Evolutionary conservation across 2,797 vertebrate genomes (phyloP), one percentile per base, ranked within the genome.

Genomic region (Tadarida brasiliensis): DNA sequence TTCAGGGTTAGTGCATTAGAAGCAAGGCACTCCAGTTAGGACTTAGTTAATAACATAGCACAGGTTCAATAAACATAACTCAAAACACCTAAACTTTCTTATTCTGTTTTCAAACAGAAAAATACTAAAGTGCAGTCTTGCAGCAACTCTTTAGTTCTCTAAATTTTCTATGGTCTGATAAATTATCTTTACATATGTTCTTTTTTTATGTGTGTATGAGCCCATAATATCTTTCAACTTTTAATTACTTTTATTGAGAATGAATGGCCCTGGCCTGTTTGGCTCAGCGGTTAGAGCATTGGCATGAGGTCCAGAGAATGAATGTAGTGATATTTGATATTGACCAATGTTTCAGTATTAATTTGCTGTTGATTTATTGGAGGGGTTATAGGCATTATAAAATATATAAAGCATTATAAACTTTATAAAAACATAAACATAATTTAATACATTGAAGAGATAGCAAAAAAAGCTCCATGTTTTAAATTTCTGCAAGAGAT

Each of bases 211-310:
- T 65, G 11, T 35, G 81, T 44, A 44, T 67, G 19, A 61, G 9
- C 2, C 2, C 22, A 57, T 10, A 26, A 30, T 30, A 28, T 68
- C 80, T 86, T 87, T 76, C 22, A 67, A 73, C 12, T 63, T 95
- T 28, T 87, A 76, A 84, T 87, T 94, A 49, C 44, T 83, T 89
- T 94, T 11, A 51, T 8, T 78, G 67, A 70, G 16, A 81, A 68
- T 26, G 1, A 85, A 73, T n/a, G n/a, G n/a, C n/a, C n/a, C n/a
- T n/a, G n/a, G n/a, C n/a, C n/a, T n/a, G n/a, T n/a, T n/a, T n/a
- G n/a, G n/a, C n/a, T n/a, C n/a, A n/a, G n/a, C n/a, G n/a, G n/a
- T n/a, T n/a, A n/a, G n/a, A n/a, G n/a, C n/a, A n/a, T n/a, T n/a
- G n/a, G n/a, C n/a, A n/a, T n/a, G n/a, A n/a, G n/a, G n/a, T n/a